Percentiles rank a stretch among this genome's conserved stretches.
Conservation (phyloP, 2,888 invertebrate species). For the Plebejus argus region DNA sequence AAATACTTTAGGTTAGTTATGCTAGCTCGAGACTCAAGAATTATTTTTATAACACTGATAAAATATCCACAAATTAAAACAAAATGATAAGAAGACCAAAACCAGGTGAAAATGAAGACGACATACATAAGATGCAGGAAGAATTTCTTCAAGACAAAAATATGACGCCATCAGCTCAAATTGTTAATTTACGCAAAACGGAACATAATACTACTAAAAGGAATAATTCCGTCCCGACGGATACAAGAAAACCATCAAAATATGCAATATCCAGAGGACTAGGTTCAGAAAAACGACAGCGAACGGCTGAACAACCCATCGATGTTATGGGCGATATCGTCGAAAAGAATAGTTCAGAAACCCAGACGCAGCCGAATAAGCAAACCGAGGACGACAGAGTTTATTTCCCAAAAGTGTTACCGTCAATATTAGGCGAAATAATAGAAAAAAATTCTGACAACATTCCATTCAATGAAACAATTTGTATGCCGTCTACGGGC, state of each 20-base stretch:
- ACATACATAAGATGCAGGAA: conserved; percentile 87
- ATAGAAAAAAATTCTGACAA: conserved; percentile 73
- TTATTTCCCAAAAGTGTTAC: conserved; percentile 70
- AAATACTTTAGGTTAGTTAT: not conserved
- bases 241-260: conserved; percentile 62
- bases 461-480: conserved; percentile 47
- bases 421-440: conserved; percentile 76
- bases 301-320: conserved; percentile 47
- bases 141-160: conserved; percentile 83
- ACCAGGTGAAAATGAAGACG: conserved; percentile 86
- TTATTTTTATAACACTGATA: conserved; percentile 26
- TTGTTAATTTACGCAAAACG: conserved; percentile 68
- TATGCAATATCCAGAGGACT: conserved; percentile 69
- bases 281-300: conserved; percentile 65
- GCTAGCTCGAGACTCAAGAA: not conserved
- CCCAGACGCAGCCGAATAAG: conserved; percentile 40
- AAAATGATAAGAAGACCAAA: conserved; percentile 84
- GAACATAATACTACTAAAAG: conserved; percentile 53
- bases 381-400: conserved; percentile 64
- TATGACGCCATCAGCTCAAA: conserved; percentile 83
- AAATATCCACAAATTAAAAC: conserved; percentile 19
- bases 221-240: conserved; percentile 42
- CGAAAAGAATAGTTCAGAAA: conserved; percentile 57
- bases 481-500: conserved; percentile 63
- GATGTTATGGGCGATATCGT: conserved; percentile 58